A percentile compares a stretch with the other conserved stretches of the same genome.
Conservation (phyloP, 35 echinoderm and acorn worm genomes). For the Ophiothrix spiculata region DNA sequence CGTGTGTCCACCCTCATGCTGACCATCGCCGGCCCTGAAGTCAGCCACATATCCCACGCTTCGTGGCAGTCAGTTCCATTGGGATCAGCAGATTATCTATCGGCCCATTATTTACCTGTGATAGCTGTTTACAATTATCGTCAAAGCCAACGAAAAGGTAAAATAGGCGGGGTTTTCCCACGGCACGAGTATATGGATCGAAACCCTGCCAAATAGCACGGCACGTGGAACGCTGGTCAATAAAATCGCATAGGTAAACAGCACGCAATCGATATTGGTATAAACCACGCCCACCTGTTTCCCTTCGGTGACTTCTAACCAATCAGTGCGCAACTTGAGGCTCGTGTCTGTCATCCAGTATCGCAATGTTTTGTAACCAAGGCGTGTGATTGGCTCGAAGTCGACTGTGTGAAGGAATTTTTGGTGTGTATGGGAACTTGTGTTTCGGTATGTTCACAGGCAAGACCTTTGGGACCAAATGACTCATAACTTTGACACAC, state of each 20-base stretch:
- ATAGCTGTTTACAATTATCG: conserved; percentile 44
- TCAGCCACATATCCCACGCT: conserved; percentile 18
- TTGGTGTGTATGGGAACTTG: conserved; percentile 25
- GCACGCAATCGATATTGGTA: neutral
- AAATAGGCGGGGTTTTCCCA: conserved; percentile 42
- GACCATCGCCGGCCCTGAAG: conserved; percentile 11
- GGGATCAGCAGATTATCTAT: conserved; percentile 32
- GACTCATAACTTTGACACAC: conserved; percentile 1
- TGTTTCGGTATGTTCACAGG: conserved; percentile 26
- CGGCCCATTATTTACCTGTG: conserved; percentile 37
- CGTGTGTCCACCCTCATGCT: neutral
- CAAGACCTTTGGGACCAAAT: neutral
- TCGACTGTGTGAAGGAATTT: conserved; percentile 25
- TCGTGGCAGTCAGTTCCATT: neutral
- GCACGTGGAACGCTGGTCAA: conserved; percentile 24
- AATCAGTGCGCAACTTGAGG: neutral
- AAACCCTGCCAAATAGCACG: conserved; percentile 22
- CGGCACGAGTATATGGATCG: conserved; percentile 24
- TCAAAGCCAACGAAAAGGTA: neutral
- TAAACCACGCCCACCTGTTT: neutral
- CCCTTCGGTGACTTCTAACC: neutral
- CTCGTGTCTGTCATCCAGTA: neutral
- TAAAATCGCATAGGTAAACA: neutral
- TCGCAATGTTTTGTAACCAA: neutral
- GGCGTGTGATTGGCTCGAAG: neutral